A percentile compares a stretch with the other conserved stretches of the same genome.
These are phyloP conservation scores for Australoheros scitulus DNA, from an alignment of 2,113 vertebrate genomes.

Conservation along the genomic window DNA sequence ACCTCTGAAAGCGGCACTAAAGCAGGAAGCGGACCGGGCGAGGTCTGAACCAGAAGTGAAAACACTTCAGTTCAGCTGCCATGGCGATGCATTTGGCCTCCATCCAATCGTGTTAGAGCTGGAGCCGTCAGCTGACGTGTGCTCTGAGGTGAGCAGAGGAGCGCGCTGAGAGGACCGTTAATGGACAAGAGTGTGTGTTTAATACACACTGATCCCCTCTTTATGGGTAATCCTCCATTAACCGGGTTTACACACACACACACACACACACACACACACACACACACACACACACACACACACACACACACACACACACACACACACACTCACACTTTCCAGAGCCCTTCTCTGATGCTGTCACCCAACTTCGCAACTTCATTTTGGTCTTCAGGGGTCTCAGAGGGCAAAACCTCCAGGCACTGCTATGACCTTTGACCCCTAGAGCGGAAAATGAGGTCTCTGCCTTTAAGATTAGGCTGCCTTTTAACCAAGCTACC, in stretches of 20 bases:
- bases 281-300: too few relatives aligned
- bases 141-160: constrained; percentile 32
- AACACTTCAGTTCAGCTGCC: constrained; percentile 13
- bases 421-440: constrained; percentile 25
- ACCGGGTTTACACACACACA: constrained; percentile 13
- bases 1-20: constrained; percentile 5
- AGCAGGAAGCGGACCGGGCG: background rate
- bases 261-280: background rate
- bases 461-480: background rate
- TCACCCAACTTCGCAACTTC: background rate
- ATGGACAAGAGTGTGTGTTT: constrained; percentile 54
- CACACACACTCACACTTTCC: background rate
- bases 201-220: constrained; percentile 58
- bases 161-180: constrained; percentile 21
- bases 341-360: background rate
- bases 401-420: constrained; percentile 21
- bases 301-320: too few relatives aligned
- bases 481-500: background rate
- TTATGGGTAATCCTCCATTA: constrained; percentile 61
- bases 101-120: constrained; percentile 15
- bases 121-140: background rate
- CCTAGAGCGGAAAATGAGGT: background rate
- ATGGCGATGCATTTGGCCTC: background rate
- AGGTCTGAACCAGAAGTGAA: constrained; percentile 15
- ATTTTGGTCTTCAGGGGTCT: background rate